Evolutionary conservation across 2,888 invertebrate species (phyloP), one percentile per base, ranked within the genome.

Genomic region (Aphodius sticticus): DNA sequence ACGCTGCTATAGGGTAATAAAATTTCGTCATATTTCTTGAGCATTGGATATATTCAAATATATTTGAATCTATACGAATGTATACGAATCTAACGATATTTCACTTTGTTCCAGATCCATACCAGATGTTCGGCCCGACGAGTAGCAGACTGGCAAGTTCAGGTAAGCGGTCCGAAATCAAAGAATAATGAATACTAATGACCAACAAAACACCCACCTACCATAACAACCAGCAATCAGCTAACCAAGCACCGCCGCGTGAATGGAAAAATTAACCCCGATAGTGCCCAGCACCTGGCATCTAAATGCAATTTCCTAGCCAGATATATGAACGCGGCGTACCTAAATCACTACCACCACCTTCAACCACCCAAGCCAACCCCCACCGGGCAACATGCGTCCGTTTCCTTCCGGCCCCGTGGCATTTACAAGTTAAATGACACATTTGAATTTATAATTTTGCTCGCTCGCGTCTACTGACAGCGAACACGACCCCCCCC

Each of bases 91-190:
- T 53, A 53, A 53, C 53, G 53, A 53, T 53, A 53, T 53, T 12
- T 9, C 53, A 85, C 84, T 85, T 89, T 87, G 87, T 94, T 93
- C 80, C 94, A 97, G 98, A 98, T 95, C 98, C 98, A 89, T 98
- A 98, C 93, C 97, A 98, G 92, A 96, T 98, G 96, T 97, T 98
- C 90, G 98, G 97, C 82, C 96, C 98, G 82, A 97, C 98, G 82
- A 98, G 97, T 92, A 98, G 97, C 92, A 94, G 98, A 88, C 92
- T 98, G 88, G 98, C 98, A 79, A 97, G 97, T 90, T 97, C 98
- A 92, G 97, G 97, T 97, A 91, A 92, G 91, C 70, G 26, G 26
- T 26, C 35, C 35, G n/a, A 71, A 37, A 35, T 74, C 6, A 35
- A 74, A 36, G 9, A 70, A 14, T 70, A 70, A 16, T 74, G 35